phyloP scores from a whole-genome alignment of 2,888 invertebrate genomes.

The Scaptomyza parva region DNA sequence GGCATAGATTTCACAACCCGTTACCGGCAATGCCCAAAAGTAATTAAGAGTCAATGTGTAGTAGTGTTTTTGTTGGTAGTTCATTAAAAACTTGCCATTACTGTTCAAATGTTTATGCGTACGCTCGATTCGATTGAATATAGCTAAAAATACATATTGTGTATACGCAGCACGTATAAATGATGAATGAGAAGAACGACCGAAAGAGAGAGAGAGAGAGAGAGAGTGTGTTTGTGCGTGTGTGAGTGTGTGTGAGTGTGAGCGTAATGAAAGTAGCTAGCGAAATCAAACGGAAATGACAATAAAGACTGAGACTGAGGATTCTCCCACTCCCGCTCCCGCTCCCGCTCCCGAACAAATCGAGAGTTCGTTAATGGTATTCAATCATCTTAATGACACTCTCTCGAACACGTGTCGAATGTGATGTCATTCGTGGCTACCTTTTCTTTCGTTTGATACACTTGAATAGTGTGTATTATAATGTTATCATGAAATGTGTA shows the following conservation, averaged over 20 bases:
- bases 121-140: not conserved
- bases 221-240: not conserved
- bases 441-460: too few relatives aligned
- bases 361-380: too few relatives aligned
- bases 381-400: too few relatives aligned
- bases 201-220: not conserved
- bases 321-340: not conserved
- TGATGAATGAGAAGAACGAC: not conserved
- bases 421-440: not conserved
- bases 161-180: conserved; percentile 29
- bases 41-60: conserved; percentile 21
- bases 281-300: not conserved
- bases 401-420: not conserved
- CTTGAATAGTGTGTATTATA: too few relatives aligned
- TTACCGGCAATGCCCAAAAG: conserved; percentile 15
- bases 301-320: too few relatives aligned
- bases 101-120: conserved; percentile 30
- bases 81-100: conserved; percentile 20
- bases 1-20: conserved; percentile 26
- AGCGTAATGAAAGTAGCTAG: not conserved
- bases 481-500: too few relatives aligned
- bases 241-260: not conserved
- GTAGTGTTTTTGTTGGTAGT: too few relatives aligned
- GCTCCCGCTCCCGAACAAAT: too few relatives aligned
- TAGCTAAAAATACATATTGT: conserved; percentile 13